These are phyloP conservation scores for Noctua pronuba DNA, from an alignment of 2,888 invertebrate genomes.

Conservation along the genomic window DNA sequence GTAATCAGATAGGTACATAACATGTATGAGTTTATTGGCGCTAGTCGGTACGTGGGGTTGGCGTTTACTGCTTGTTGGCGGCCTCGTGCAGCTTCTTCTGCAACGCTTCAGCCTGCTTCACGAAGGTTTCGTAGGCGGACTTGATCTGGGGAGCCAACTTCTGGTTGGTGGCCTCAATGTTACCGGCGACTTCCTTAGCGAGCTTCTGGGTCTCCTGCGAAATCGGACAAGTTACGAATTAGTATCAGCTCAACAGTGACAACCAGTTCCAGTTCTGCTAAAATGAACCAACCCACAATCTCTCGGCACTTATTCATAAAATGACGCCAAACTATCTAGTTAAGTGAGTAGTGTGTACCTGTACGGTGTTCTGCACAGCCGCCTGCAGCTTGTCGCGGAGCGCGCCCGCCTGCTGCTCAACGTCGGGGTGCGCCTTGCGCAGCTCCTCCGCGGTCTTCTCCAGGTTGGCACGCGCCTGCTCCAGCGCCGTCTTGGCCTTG, in stretches of 20 bases:
- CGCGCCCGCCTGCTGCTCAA: conserved; percentile 80
- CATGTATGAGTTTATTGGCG: conserved; percentile 44
- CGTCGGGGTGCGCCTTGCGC: conserved; percentile 83
- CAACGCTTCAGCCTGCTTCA: conserved; percentile 79
- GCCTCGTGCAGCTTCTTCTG: conserved; percentile 86
- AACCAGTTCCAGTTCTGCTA: neutral
- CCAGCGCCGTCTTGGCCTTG: conserved; percentile 83
- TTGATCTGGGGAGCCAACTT: conserved; percentile 84
- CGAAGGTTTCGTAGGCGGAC: conserved; percentile 84
- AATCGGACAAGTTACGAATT: neutral
- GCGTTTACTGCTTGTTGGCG: conserved; percentile 82
- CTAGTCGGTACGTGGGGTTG: conserved; percentile 28
- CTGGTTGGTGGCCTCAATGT: conserved; percentile 82
- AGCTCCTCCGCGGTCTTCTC: conserved; percentile 80
- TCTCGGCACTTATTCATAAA: neutral
- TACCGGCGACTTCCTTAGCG: conserved; percentile 79
- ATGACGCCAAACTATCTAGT: neutral
- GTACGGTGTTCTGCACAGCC: conserved; percentile 78
- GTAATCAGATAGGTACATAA: conserved; percentile 27
- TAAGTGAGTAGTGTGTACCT: conserved; percentile 75
- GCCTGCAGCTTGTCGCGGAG: conserved; percentile 79
- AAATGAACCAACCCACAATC: neutral
- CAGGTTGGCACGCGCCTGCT: conserved; percentile 77
- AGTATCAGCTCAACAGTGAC: neutral
- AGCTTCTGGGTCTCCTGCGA: conserved; percentile 82